phyloP scores from a whole-genome alignment of 2,888 invertebrate genomes.

The Crematogaster levior region DNA sequence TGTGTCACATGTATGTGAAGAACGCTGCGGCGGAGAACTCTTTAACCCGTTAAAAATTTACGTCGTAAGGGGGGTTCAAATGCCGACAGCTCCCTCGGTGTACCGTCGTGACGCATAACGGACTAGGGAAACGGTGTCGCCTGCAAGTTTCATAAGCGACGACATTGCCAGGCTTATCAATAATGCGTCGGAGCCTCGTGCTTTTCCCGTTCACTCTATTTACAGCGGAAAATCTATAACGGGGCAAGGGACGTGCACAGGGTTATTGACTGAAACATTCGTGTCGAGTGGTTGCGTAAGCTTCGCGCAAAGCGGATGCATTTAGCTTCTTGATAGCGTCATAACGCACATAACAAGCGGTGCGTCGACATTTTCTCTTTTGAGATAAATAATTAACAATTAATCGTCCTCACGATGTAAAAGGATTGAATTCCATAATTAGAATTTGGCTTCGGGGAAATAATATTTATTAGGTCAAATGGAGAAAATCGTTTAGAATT shows the following conservation, averaged over 20 bases:
- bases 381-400: not conserved
- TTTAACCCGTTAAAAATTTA: constrained; percentile 50
- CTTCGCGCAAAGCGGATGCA: constrained; percentile 13
- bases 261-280: constrained; percentile 77
- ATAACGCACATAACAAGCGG: not conserved
- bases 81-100: constrained; percentile 13
- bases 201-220: constrained; percentile 72
- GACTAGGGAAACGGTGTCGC: constrained; percentile 40
- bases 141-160: constrained; percentile 67
- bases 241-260: constrained; percentile 62
- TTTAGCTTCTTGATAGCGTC: constrained; percentile 23
- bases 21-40: constrained; percentile 7
- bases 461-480: not conserved
- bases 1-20: constrained; percentile 25
- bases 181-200: constrained; percentile 63
- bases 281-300: constrained; percentile 67
- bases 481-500: not conserved
- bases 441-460: not conserved
- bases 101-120: constrained; percentile 22
- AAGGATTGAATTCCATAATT: not conserved
- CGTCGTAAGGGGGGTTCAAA: not conserved
- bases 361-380: not conserved
- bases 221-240: constrained; percentile 76
- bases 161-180: constrained; percentile 69
- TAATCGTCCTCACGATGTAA: too few relatives aligned